Evolutionary conservation across 1,140 invertebrate species (phyloP), one percentile per base, ranked within the genome.

Genomic region (Anthonomus grandis): DNA sequence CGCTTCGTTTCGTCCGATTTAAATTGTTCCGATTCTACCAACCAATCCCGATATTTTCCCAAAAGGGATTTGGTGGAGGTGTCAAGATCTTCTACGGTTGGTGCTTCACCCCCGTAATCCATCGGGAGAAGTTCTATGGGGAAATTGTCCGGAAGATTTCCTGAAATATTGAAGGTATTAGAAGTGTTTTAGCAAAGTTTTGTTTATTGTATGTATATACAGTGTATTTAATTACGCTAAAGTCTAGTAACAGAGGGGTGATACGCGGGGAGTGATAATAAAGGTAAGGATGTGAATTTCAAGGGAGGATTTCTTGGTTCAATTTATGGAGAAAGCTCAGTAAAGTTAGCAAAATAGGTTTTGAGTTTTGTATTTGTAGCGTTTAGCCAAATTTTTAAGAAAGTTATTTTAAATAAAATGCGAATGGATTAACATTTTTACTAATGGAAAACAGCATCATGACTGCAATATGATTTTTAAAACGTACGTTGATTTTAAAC

Each of bases 91-190:
- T 67, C 47, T 0, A 70, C 53, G 1, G 61, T 58, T 4, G 68
- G 63, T 10, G 68, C 66, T 57, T 72, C 62, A 23, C 71, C 71
- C 6, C 71, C 71, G 41, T 72, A 72, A 23, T 72, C 70, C 25
- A 52, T 57, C 5, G 70, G 70, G 23, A 71, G 39, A 2, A 72
- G 58, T 36, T 71, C 67, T 6, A 60, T 9, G 5, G 69, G 66
- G n/a, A 71, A 51, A 15, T 53, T 57, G 13, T 71, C 69, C n/a
- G 69, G 67, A 13, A 61, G 36, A 38, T 31, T 56, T 27, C 66
- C 68, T 68, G 31, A 10, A 63, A 51, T 42, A 38, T 17, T 23
- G 8, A 10, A 8, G 17, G 12, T 39, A n/a, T 39, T 39, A 39
- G 37, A n/a, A 6, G 37, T 15, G 13, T 10, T 19, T 48, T 46